These are phyloP conservation scores for Sepioteuthis lessoniana DNA, from an alignment of 2,888 invertebrate genomes.

Conservation along the genomic window DNA sequence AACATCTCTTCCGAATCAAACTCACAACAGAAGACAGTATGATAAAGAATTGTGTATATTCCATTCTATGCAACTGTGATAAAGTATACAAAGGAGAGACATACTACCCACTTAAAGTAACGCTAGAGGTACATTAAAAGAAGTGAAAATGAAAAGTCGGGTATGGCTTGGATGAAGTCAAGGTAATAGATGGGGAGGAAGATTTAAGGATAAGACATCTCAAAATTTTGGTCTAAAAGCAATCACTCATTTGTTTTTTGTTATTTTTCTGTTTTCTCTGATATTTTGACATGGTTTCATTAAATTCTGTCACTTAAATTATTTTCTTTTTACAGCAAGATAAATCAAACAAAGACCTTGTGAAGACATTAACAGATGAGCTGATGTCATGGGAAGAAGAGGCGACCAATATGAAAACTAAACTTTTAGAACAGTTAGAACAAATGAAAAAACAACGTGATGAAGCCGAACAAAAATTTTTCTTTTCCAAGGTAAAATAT, in stretches of 20 bases:
- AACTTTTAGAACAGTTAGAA: neutral
- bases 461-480: constrained; percentile 13
- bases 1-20: no score
- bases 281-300: neutral
- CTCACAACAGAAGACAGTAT: no score
- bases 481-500: neutral
- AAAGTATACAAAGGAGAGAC: no score
- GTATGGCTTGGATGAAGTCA: no score
- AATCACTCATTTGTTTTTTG: neutral
- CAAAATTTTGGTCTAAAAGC: no score
- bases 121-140: no score
- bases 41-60: no score
- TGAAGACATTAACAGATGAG: neutral
- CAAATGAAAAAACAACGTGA: neutral
- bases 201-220: no score
- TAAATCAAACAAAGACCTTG: constrained; percentile 42
- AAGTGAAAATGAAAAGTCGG: no score
- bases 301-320: neutral
- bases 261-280: neutral
- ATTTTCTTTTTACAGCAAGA: constrained; percentile 35
- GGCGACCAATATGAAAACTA: neutral
- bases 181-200: no score
- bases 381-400: constrained; percentile 37
- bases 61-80: no score
- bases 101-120: no score